Conservation (phyloP, 2,888 invertebrate genomes). For the Lasioglossum leucozonium region DNA sequence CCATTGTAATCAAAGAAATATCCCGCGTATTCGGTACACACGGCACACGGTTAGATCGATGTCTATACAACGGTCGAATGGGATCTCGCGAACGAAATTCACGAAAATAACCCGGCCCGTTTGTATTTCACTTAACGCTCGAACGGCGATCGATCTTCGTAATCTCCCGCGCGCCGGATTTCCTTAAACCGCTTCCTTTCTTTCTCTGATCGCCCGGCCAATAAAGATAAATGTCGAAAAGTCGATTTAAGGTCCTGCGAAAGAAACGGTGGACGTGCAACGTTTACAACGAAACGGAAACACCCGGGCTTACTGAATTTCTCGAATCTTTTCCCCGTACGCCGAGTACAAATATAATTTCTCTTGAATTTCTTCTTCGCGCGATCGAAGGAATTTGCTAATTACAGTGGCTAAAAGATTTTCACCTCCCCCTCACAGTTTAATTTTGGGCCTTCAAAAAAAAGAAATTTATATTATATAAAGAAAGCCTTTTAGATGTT, state of each 20-base stretch:
- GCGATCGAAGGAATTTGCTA: no score
- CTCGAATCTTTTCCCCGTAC: neutral
- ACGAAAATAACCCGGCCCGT: conserved; percentile 9
- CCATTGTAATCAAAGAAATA: neutral
- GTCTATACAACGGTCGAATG: neutral
- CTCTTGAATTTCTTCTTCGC: no score
- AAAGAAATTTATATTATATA: no score
- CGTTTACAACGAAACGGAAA: neutral
- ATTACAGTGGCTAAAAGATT: no score
- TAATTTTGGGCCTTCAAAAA: no score
- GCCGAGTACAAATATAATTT: no score
- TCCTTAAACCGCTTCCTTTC: conserved; percentile 44
- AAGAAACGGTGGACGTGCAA: conserved; percentile 1
- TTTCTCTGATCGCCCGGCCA: conserved; percentile 40
- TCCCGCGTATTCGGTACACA: neutral
- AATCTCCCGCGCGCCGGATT: conserved; percentile 51
- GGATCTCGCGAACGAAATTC: conserved; percentile 7
- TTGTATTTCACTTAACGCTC: conserved; percentile 30
- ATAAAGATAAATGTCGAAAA: conserved; percentile 50
- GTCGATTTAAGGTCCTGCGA: conserved; percentile 26
- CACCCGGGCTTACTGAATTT: neutral
- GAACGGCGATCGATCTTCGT: conserved; percentile 48
- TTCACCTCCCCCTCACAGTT: no score
- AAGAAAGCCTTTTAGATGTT: no score
- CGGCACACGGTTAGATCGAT: neutral